phyloP scores from a whole-genome alignment of 1,140 invertebrate genomes.

The Nasonia giraulti region DNA sequence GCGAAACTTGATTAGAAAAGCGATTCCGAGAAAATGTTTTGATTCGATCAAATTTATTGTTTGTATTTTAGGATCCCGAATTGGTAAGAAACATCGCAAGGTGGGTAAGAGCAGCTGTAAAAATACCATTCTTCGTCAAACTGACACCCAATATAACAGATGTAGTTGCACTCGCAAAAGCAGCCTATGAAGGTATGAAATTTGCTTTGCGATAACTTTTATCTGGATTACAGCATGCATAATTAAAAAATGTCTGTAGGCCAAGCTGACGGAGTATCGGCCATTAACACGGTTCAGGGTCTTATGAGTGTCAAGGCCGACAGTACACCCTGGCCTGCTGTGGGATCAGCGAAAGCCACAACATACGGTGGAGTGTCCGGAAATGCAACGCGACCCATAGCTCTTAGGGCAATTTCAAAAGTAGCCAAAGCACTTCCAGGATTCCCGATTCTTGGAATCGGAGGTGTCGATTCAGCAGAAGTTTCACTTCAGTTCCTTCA shows the following conservation, averaged over 20 bases:
- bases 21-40: neutral
- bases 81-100: conserved; percentile 91
- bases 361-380: conserved; percentile 98
- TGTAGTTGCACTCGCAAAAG: conserved; percentile 90
- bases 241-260: conserved; percentile 74
- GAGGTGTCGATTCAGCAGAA: conserved; percentile 97
- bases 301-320: conserved; percentile 91
- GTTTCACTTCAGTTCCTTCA: conserved; percentile 94
- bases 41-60: neutral
- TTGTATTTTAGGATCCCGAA: conserved; percentile 82
- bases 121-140: conserved; percentile 98
- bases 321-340: conserved; percentile 91
- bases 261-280: conserved; percentile 94
- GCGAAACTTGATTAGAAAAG: neutral
- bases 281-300: conserved; percentile 96
- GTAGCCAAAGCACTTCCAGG: conserved; percentile 88
- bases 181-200: conserved; percentile 87
- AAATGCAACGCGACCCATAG: conserved; percentile 95
- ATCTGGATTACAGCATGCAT: neutral
- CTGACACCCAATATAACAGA: conserved; percentile 98
- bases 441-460: conserved; percentile 95
- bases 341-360: conserved; percentile 87
- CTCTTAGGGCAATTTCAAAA: conserved; percentile 90
- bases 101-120: conserved; percentile 90
- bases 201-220: neutral